Conservation (phyloP, 2,113 vertebrate genomes). For the Motacilla alba region DNA sequence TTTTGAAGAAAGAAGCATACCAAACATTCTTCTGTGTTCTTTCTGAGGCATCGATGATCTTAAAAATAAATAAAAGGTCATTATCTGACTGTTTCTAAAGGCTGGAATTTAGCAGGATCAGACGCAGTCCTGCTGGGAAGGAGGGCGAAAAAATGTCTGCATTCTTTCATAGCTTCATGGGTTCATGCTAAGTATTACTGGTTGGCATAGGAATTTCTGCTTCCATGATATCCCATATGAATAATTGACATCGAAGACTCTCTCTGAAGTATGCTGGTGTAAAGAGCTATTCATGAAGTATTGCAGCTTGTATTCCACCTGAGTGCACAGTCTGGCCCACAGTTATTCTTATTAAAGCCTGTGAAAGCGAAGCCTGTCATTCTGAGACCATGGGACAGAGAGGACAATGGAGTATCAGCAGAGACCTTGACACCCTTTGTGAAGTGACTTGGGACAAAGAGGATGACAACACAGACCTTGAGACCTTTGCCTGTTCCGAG, state of each 20-base stretch:
- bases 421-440: neutral
- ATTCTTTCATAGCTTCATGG: neutral
- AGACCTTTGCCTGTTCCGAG: neutral
- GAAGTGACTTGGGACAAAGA: neutral
- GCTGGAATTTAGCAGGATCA: neutral
- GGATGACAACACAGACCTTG: neutral
- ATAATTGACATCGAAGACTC: neutral
- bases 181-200: neutral
- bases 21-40: neutral
- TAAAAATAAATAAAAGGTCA: neutral
- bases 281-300: neutral
- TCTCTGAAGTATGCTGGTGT: neutral
- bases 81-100: neutral
- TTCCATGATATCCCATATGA: neutral
- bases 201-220: neutral
- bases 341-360: neutral
- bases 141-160: neutral
- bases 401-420: neutral
- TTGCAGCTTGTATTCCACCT: neutral
- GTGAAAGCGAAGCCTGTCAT: neutral
- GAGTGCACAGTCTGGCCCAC: neutral
- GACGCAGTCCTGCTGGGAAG: neutral
- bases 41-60: neutral
- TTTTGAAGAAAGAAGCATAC: neutral
- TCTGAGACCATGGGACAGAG: neutral